phyloP scores from a whole-genome alignment of 2,888 invertebrate genomes.

The Drosophila austrosaltans region DNA sequence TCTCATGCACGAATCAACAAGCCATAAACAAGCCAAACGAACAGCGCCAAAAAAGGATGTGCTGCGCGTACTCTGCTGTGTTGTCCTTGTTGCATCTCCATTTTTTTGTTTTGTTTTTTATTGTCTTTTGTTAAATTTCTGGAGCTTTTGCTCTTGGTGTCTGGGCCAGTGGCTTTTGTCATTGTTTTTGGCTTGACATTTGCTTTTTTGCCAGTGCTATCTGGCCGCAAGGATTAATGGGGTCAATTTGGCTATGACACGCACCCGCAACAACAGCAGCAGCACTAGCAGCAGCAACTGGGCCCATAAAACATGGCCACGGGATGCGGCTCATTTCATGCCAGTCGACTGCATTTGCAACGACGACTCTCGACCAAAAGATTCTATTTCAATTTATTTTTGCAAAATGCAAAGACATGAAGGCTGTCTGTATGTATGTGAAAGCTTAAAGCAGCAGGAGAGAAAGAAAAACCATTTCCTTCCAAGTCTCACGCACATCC shows the following conservation, averaged over 20 bases:
- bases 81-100: conserved; percentile 43
- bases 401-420: conserved; percentile 44
- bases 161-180: conserved; percentile 54
- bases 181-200: conserved; percentile 45
- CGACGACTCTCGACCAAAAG: conserved; percentile 15
- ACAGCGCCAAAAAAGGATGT: conserved; percentile 39
- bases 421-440: conserved; percentile 13
- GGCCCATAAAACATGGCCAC: conserved; percentile 55
- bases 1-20: conserved; percentile 67
- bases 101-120: conserved; percentile 18
- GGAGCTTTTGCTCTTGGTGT: conserved; percentile 12
- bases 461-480: conserved; percentile 35
- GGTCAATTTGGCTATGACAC: conserved; percentile 80
- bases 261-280: conserved; percentile 44
- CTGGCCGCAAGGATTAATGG: conserved; percentile 69
- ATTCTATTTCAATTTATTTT: conserved; percentile 62
- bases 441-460: conserved; percentile 57
- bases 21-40: conserved; percentile 67
- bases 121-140: conserved; percentile 3
- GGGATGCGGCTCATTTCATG: conserved; percentile 59
- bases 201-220: conserved; percentile 35
- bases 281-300: background rate
- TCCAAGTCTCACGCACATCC: conserved; percentile 50
- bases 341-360: conserved; percentile 38
- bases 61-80: conserved; percentile 43